A percentile compares a stretch with the other conserved stretches of the same genome.
These are phyloP conservation scores for Paedocypris micromegethes DNA, from an alignment of 2,797 vertebrate genomes.

Conservation along the genomic window DNA sequence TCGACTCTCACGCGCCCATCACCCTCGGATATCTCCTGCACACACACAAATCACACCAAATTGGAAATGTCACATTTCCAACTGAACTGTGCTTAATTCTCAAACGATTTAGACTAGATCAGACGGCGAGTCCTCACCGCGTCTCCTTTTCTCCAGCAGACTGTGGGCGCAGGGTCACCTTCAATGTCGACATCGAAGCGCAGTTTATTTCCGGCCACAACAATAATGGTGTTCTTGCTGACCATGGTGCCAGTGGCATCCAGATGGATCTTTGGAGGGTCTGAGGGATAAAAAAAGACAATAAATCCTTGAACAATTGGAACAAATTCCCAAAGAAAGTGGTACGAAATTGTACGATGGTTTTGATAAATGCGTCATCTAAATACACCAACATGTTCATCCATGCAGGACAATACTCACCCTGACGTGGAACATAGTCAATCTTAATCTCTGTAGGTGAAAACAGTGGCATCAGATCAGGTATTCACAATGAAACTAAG, in stretches of 20 bases:
- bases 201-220: constrained; percentile 87
- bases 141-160: constrained; percentile 75
- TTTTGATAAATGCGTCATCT: too few relatives aligned
- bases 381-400: background rate
- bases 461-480: constrained; percentile 31
- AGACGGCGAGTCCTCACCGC: constrained; percentile 56
- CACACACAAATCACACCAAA: too few relatives aligned
- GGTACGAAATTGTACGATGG: too few relatives aligned
- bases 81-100: background rate
- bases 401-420: constrained; percentile 46
- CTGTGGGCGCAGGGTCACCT: constrained; percentile 80
- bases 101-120: too few relatives aligned
- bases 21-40: constrained; percentile 60
- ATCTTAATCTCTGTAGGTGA: constrained; percentile 79
- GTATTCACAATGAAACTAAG: background rate
- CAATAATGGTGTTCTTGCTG: constrained; percentile 74
- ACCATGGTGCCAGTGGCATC: constrained; percentile 69
- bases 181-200: constrained; percentile 80
- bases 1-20: constrained; percentile 78
- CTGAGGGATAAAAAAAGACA: constrained; percentile 52
- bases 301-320: background rate
- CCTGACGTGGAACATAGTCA: constrained; percentile 78
- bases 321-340: background rate
- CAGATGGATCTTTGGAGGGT: constrained; percentile 88
- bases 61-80: background rate